Evolutionary conservation across 2,888 invertebrate species (phyloP).

Genomic region (Pandemis corylana): DNA sequence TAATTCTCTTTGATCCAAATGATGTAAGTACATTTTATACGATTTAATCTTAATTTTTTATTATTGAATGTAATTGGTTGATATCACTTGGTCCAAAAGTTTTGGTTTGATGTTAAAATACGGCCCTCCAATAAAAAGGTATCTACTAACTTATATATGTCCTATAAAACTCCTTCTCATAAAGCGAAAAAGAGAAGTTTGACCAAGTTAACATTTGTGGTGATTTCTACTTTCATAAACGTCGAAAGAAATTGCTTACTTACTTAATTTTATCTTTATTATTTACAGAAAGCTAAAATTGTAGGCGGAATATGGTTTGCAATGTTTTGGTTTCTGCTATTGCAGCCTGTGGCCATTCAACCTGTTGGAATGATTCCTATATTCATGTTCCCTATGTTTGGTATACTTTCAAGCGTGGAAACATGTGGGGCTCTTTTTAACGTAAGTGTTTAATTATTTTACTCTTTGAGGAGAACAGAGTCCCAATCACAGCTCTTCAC

Average conservation of each 20-base stretch:
- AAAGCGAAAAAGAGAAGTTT: too few relatives aligned
- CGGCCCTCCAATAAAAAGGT: too few relatives aligned
- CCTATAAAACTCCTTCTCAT: too few relatives aligned
- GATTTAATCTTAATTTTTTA: not conserved
- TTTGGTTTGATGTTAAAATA: too few relatives aligned
- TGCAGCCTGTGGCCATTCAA: conserved; percentile 62
- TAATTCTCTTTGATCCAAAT: not conserved
- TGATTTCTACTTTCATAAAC: too few relatives aligned
- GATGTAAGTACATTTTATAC: not conserved
- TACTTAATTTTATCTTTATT: not conserved
- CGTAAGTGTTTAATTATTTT: conserved; percentile 55
- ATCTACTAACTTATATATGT: too few relatives aligned
- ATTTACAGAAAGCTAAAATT: conserved; percentile 39
- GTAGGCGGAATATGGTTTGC: conserved; percentile 58
- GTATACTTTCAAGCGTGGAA: conserved; percentile 47
- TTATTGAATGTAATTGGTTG: too few relatives aligned
- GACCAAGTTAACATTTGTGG: too few relatives aligned
- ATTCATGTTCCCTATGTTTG: conserved; percentile 58
- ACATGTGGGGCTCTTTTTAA: conserved; percentile 58
- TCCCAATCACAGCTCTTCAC: too few relatives aligned
- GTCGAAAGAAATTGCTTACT: not conserved
- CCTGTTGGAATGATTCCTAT: conserved; percentile 55
- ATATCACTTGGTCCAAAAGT: too few relatives aligned
- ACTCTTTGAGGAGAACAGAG: too few relatives aligned
- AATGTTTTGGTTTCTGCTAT: conserved; percentile 60